phyloP scores from a whole-genome alignment of 2,113 vertebrate genomes.

The Lota lota region DNA sequence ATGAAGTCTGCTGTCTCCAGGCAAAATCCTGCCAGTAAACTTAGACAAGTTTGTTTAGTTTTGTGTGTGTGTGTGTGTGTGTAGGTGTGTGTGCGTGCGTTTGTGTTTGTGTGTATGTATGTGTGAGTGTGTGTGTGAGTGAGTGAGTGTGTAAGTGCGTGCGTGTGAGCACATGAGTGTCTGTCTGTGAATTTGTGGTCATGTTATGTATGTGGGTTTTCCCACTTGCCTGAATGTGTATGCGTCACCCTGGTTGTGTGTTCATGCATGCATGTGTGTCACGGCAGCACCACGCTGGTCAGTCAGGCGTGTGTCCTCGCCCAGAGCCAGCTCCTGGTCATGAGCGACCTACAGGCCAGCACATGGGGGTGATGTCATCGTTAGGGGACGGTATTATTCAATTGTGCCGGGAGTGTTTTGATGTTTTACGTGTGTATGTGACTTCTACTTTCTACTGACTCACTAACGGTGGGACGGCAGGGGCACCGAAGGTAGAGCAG shows the following conservation, averaged over 20 bases:
- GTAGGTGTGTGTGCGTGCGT: neutral
- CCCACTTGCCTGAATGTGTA: too few relatives aligned
- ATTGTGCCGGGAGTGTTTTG: constrained; percentile 36
- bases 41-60: constrained; percentile 29
- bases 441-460: constrained; percentile 24
- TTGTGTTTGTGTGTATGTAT: neutral
- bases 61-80: neutral
- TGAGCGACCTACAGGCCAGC: constrained; percentile 52
- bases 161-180: neutral
- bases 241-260: constrained; percentile 1
- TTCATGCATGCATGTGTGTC: neutral
- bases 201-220: too few relatives aligned
- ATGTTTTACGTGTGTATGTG: constrained; percentile 19
- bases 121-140: neutral
- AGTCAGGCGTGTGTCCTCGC: constrained; percentile 25
- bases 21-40: constrained; percentile 54
- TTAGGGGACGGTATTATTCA: constrained; percentile 26
- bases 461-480: neutral
- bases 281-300: constrained; percentile 32
- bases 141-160: constrained; percentile 1
- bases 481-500: too few relatives aligned
- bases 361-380: constrained; percentile 56
- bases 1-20: constrained; percentile 48
- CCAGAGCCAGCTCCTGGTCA: constrained; percentile 47
- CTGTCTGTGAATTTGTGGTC: too few relatives aligned